Evolutionary conservation across 2,113 vertebrate genomes (phyloP).

Genomic region (Anoplopoma fimbria): DNA sequence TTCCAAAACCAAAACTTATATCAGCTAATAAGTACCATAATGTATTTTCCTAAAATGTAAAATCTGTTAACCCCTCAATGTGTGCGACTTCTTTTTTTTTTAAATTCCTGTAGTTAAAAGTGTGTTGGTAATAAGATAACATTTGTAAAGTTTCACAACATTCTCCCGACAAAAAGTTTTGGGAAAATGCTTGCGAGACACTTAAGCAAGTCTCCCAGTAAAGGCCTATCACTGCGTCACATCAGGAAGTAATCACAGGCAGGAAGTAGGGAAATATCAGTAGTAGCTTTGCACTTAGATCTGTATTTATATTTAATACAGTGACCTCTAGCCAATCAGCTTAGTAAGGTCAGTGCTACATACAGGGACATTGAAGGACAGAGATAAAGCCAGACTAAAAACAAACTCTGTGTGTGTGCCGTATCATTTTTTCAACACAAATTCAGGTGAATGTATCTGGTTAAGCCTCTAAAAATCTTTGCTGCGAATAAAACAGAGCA

Average conservation of each 20-base stretch:
- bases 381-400: neutral
- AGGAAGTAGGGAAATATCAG: neutral
- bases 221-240: neutral
- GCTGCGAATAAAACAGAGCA: slow-evolving; percentile 3
- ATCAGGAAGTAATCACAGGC: neutral
- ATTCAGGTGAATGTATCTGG: neutral
- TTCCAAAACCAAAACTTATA: neutral
- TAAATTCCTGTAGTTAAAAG: neutral
- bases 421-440: neutral
- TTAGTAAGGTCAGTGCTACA: neutral
- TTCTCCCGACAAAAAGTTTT: neutral
- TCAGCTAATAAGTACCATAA: neutral
- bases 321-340: neutral
- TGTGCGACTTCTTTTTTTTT: neutral
- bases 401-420: neutral
- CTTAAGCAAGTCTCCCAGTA: neutral
- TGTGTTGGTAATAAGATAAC: too few species aligned
- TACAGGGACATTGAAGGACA: neutral
- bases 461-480: neutral
- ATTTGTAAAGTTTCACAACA: too few species aligned
- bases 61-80: neutral
- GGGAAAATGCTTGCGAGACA: neutral
- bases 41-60: neutral
- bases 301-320: slow-evolving; percentile 5
- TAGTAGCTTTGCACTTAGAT: neutral